Evolutionary conservation across 2,888 invertebrate species (phyloP).

Genomic region (Phasia obesa): DNA sequence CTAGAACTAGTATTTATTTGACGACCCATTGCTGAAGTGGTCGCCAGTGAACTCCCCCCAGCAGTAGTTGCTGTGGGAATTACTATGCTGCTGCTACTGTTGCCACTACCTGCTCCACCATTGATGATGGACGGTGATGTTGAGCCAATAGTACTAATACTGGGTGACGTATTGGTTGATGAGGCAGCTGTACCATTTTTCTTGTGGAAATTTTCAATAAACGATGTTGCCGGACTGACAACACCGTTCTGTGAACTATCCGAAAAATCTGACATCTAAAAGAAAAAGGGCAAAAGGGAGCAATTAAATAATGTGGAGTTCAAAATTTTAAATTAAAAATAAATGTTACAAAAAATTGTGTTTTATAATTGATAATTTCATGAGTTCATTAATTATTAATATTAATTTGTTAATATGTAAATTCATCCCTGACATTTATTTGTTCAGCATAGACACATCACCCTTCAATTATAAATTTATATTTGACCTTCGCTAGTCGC

Average conservation of each 20-base stretch:
- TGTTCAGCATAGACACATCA: too few relatives aligned
- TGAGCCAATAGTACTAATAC: slow-evolving; percentile 59
- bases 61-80: slow-evolving; percentile 56
- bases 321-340: too few relatives aligned
- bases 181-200: slow-evolving; percentile 83
- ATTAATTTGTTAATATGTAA: too few relatives aligned
- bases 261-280: slow-evolving; percentile 83
- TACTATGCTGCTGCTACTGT: slow-evolving; percentile 73
- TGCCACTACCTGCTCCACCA: slow-evolving; percentile 73
- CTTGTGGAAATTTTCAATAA: slow-evolving; percentile 89
- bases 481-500: too few relatives aligned
- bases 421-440: too few relatives aligned
- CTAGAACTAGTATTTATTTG: slow-evolving; percentile 81
- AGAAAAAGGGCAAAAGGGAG: not conserved
- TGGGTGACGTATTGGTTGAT: slow-evolving; percentile 61
- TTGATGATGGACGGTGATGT: slow-evolving; percentile 71
- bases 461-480: too few relatives aligned
- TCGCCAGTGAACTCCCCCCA: slow-evolving; percentile 63
- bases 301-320: too few relatives aligned
- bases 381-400: too few relatives aligned
- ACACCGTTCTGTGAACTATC: slow-evolving; percentile 81
- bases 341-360: too few relatives aligned
- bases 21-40: slow-evolving; percentile 68
- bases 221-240: slow-evolving; percentile 84
- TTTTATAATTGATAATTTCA: too few relatives aligned